Base-by-base conservation (phyloP, 2,797 vertebrate species). In the Discoglossus pictus region DNA sequence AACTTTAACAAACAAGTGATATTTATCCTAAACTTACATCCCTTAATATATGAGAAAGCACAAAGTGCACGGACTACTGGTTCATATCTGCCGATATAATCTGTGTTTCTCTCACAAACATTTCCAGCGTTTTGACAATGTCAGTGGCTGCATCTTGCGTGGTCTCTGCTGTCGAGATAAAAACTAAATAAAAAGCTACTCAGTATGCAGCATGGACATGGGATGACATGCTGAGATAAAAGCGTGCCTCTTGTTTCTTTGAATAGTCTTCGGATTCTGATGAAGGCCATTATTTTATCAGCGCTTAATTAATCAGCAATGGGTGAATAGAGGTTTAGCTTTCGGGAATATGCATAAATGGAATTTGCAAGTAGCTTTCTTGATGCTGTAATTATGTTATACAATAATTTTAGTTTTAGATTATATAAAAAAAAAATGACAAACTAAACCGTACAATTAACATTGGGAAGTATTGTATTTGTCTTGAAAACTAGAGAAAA, bases 311-410 rank as follows among this genome's bases (percentile, higher is more conserved):
- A 61, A 46, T 68, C 25, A 39, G 20, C 31, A 21, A 25, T 21
- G 20, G 11, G 25, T 38, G 27, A 27, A 46, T 21, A 44, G 35
- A 20, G 10, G 4, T 34, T 44, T 9, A 51, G n/a, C 48, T 18
- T 61, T 38, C 46, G 7, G 21, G 10, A 46, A 61, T 23, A 25
- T 17, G 16, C 8, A 61, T 12, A 46, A 54, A 61, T 44, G 39
- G 9, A 12, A 61, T 68, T 36, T 68, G 39, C 12, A 44, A 44
- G 55, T 13, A 52, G 48, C 55, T 31, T 44, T 68, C 3, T 18
- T 25, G 25, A 68, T 4, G 16, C 25, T 15, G 47, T 42, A 61
- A 46, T 65, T 48, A 65, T 15, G n/a, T 38, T 17, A 56, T 16
- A 7, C 18, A 56, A 27, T 47, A 18, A 52, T n/a, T 35, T 23